A percentile compares a stretch with the other conserved stretches of the same genome.
Conservation (phyloP, 2,797 vertebrate genomes). For the Falco naumanni region DNA sequence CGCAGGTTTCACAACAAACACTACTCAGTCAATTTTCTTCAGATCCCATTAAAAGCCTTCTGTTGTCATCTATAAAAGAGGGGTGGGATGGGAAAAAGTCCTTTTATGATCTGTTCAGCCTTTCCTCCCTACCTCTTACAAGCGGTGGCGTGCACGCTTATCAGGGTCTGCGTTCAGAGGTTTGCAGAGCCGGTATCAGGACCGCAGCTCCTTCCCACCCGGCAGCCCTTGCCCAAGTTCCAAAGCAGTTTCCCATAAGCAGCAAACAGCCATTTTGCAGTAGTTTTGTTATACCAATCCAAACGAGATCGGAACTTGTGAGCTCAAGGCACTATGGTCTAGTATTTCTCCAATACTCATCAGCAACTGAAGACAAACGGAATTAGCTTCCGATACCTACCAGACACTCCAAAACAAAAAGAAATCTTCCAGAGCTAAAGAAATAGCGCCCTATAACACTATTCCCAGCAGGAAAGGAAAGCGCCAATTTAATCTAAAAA, state of each 20-base stretch:
- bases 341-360: neutral
- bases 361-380: neutral
- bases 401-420: neutral
- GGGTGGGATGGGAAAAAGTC: neutral
- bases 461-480: slow-evolving; percentile 1
- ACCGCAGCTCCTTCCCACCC: neutral
- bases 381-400: neutral
- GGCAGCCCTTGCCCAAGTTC: neutral
- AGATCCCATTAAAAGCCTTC: neutral
- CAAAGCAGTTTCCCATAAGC: neutral
- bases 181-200: neutral
- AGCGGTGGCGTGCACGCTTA: accelerated
- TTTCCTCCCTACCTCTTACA: neutral
- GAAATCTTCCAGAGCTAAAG: neutral
- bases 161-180: neutral
- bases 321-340: neutral
- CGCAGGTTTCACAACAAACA: neutral
- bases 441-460: neutral
- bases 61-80: neutral
- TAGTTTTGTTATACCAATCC: neutral
- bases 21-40: neutral
- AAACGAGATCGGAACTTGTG: neutral
- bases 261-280: neutral
- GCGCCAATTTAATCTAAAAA: neutral
- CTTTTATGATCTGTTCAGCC: neutral